Evolutionary conservation across 2,888 invertebrate species (phyloP).

Genomic region (Tinea semifulvella): DNA sequence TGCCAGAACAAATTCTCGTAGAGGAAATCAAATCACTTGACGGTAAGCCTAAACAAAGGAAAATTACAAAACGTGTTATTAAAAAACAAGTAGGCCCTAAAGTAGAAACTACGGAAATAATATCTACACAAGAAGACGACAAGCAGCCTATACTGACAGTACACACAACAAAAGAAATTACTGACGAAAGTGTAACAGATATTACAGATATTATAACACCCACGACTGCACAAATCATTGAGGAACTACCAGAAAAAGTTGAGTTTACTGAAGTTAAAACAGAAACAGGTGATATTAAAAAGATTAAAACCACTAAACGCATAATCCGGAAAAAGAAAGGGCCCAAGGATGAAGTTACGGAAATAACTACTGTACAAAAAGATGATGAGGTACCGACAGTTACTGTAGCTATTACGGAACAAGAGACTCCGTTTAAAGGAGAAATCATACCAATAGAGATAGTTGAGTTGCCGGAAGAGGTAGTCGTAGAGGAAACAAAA

Average conservation of each 20-base stretch:
- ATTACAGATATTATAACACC: neutral
- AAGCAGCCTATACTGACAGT: constrained; percentile 24
- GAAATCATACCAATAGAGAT: constrained; percentile 20
- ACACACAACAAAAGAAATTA: constrained; percentile 21
- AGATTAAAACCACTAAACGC: constrained; percentile 24
- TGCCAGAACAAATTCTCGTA: constrained; percentile 39
- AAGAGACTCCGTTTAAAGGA: constrained; percentile 16
- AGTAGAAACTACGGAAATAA: constrained; percentile 36
- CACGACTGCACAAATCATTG: constrained; percentile 11
- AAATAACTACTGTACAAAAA: constrained; percentile 33
- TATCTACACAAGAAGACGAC: constrained; percentile 30
- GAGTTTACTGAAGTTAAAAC: constrained; percentile 23
- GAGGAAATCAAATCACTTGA: constrained; percentile 26
- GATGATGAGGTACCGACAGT: constrained; percentile 18
- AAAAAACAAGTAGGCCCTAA: constrained; percentile 29
- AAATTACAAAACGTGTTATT: constrained; percentile 29
- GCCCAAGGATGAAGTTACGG: constrained; percentile 33
- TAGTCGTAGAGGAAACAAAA: constrained; percentile 22
- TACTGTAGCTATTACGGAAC: constrained; percentile 14
- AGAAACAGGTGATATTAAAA: constrained; percentile 22
- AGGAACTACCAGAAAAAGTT: constrained; percentile 22
- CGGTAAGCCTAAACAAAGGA: constrained; percentile 19
- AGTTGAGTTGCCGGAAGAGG: constrained; percentile 23
- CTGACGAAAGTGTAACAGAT: constrained; percentile 17
- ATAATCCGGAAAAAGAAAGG: constrained; percentile 32